Percentiles rank a stretch among this genome's conserved stretches.
Evolutionary conservation across 2,113 vertebrate species (phyloP).

Genomic region (Esox niger): DNA sequence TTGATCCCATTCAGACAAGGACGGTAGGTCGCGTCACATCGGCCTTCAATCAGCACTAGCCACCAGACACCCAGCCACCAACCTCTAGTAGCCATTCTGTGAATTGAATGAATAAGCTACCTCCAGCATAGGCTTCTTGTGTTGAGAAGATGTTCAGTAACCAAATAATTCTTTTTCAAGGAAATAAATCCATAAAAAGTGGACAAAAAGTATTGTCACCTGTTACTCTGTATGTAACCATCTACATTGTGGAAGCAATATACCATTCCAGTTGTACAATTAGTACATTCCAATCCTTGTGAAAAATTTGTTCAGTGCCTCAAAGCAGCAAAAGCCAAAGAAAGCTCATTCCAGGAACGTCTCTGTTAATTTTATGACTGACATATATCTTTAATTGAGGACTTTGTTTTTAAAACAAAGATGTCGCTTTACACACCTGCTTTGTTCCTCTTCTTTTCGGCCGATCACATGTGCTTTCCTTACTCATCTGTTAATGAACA

Average conservation of each 20-base stretch:
- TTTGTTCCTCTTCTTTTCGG: slow-evolving; percentile 16
- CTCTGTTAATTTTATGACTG: no score
- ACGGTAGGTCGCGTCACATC: background rate
- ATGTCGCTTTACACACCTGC: slow-evolving; percentile 3
- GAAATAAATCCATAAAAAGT: no score
- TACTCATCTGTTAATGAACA: slow-evolving; percentile 66
- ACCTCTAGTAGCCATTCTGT: slow-evolving; percentile 25
- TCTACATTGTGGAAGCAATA: no score
- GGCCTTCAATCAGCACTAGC: slow-evolving; percentile 6
- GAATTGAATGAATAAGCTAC: background rate
- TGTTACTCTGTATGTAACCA: no score
- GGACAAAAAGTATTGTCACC: no score
- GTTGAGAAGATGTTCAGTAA: background rate
- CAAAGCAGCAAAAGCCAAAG: no score
- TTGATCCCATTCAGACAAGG: slow-evolving; percentile 42
- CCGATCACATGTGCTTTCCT: slow-evolving; percentile 22
- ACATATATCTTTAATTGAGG: background rate
- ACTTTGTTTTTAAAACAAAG: background rate
- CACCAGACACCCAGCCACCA: slow-evolving; percentile 35
- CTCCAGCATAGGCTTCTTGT: background rate
- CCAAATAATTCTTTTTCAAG: background rate
- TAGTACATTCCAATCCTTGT: no score
- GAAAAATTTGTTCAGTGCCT: no score
- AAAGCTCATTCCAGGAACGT: no score
- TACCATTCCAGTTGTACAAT: no score